Conservation (phyloP, 1,140 invertebrate genomes). For the Ridgeia piscesae region DNA sequence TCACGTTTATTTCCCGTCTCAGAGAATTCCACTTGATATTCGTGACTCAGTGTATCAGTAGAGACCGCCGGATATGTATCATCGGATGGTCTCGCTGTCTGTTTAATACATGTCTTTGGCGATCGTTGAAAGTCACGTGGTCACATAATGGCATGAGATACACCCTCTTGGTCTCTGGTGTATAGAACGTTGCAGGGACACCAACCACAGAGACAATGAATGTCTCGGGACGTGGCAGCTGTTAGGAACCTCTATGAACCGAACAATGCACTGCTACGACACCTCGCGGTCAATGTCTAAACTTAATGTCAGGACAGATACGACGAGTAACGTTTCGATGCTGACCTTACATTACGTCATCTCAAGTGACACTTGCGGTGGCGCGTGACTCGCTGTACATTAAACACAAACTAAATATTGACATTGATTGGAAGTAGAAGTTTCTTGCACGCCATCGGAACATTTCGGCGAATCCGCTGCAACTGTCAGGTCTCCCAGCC, state of each 20-base stretch:
- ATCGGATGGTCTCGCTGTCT: background rate
- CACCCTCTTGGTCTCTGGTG: background rate
- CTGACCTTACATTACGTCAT: background rate
- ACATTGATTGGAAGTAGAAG: background rate
- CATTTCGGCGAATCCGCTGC: background rate
- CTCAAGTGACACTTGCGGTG: background rate
- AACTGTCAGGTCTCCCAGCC: background rate
- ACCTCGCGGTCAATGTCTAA: background rate
- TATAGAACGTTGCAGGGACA: background rate
- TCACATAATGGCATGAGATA: too few species aligned
- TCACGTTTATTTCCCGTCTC: background rate
- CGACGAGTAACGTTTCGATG: background rate
- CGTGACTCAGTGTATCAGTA: background rate
- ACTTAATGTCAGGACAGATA: background rate
- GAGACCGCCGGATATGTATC: background rate
- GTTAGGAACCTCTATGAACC: background rate
- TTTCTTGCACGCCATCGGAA: background rate
- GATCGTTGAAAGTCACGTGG: background rate
- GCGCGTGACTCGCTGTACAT: background rate
- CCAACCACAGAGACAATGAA: background rate
- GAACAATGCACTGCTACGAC: background rate
- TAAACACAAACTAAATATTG: background rate
- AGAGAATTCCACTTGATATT: background rate
- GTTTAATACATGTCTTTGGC: background rate
- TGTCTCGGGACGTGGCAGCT: background rate